Base-by-base conservation (phyloP, 2,113 vertebrate species). In the Chroicocephalus ridibundus region DNA sequence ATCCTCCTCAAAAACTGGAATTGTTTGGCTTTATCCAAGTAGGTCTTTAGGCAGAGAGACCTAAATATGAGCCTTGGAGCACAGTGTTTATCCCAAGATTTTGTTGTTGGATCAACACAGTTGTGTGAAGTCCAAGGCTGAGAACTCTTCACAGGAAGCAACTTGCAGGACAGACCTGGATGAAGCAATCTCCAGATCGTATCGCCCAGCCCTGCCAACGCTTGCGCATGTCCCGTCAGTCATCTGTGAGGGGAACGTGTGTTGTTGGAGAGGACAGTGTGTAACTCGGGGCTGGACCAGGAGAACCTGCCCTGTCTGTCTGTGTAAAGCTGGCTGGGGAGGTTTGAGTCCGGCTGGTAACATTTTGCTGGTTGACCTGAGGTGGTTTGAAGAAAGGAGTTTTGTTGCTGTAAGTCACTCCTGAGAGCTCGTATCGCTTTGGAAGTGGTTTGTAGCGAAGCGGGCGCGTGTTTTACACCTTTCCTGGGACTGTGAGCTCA, bases 61-160 rank as follows among this genome's bases (percentile, higher is more conserved):
- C 11, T 82, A 77, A 95, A 94, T 31, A 49, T 1, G 2, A 96
- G 93, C 95, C 95, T 95, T 42, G 89, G 74, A 90, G 95, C 86
- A 0, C 38, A 32, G 62, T 62, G 86, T n/a, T 85, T 95, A 70
- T 87, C 74, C 74, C n/a, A 34, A 8, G 70, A 32, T 76, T 93
- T 70, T 91, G 90, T 93, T 76, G 42, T 27, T 93, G 91, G 83
- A 88, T 93, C 94, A 92, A 78, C 86, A 54, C 12, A 9, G 12
- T 36, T 69, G 66, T 1, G 2, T n/a, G 70, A 49, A 74, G 64
- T 75, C 79, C 75, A 55, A 78, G 68, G 46, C 38, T 91, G 74
- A 55, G 75, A 93, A 16, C 49, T 61, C 34, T 31, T 89, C 78
- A 42, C 88, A 77, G 97, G 96, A 90, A 86, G 14, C 49, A 47